Evolutionary conservation across 2,797 vertebrate species (phyloP).

Genomic region (Adelosebastes latens): DNA sequence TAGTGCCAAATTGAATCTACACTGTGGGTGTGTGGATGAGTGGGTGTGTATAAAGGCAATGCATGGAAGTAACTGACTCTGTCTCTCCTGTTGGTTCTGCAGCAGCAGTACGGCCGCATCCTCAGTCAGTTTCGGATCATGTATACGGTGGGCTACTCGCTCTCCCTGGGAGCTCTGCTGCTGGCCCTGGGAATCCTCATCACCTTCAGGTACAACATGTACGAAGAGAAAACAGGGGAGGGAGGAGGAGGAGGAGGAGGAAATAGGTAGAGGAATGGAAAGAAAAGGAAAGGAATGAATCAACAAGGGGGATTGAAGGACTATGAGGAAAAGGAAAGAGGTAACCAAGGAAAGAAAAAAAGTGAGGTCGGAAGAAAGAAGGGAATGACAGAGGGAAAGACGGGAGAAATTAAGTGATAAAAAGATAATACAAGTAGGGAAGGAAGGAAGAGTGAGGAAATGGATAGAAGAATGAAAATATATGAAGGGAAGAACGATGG

Average conservation of each 20-base stretch:
- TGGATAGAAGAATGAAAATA: background rate
- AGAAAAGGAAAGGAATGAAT: background rate
- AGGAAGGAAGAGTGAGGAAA: background rate
- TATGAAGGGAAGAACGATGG: background rate
- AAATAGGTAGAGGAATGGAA: background rate
- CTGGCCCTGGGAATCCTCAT: slow-evolving; percentile 86
- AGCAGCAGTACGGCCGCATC: slow-evolving; percentile 84
- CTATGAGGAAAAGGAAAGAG: background rate
- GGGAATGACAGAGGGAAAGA: background rate
- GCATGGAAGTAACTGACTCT: background rate
- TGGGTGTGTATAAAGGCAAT: background rate
- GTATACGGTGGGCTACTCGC: slow-evolving; percentile 90
- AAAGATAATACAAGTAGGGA: background rate
- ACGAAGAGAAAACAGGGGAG: background rate
- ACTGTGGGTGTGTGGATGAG: background rate
- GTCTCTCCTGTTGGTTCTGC: slow-evolving; percentile 20
- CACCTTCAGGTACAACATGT: slow-evolving; percentile 85
- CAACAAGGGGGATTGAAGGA: background rate
- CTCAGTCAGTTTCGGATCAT: slow-evolving; percentile 86
- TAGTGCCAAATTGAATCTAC: background rate
- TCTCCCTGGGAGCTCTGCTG: slow-evolving; percentile 86
- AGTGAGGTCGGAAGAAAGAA: background rate
- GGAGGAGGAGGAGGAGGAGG: background rate
- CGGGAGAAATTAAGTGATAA: background rate
- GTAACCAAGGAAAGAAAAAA: background rate